Evolutionary conservation across 2,113 vertebrate genomes (phyloP), one percentile per base, ranked within the genome.

Genomic region (Myiopsitta monachus): DNA sequence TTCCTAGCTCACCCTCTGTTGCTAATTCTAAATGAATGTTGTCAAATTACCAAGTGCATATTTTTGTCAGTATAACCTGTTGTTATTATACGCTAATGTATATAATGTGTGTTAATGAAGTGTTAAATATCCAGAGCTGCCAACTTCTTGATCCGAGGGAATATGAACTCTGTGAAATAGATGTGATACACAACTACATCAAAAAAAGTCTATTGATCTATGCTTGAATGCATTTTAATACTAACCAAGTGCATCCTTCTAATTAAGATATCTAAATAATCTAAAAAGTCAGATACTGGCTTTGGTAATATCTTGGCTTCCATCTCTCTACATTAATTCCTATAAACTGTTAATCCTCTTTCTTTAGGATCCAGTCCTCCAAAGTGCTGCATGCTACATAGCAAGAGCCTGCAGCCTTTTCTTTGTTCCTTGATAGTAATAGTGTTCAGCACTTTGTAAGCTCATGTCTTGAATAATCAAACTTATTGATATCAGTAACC

Each of bases 401-500:
- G 68, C 33, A 74, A 87, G 70, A 82, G n/a, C 12, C 70, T 92
- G 68, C 31, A 74, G 6, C 4, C 27, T 85, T 72, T 74, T 69
- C 51, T 91, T 88, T 80, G 26, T 54, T 33, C 54, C 67, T 88
- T 80, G 79, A n/a, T 70, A 90, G 91, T 68, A 91, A 93, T 24
- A 88, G 51, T 11, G 15, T 80, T 90, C 76, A 83, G 54, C 83
- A 82, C 52, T 93, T 75, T 7, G 51, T 78, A 94, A 95, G 73
- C 92, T 88, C 86, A 62, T 28, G 90, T 92, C 95, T 92, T 88
- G 80, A 94, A 90, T 95, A 96, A 95, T 95, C 92, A 90, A 87
- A 91, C 76, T 94, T 96, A 84, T 78, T 92, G 93, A 84, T 91
- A 95, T 94, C 84, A 76, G 81, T 93, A 88, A 83, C 88, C 57